Evolutionary conservation across 2,113 vertebrate genomes (phyloP).

Genomic region (Elephas maximus): DNA sequence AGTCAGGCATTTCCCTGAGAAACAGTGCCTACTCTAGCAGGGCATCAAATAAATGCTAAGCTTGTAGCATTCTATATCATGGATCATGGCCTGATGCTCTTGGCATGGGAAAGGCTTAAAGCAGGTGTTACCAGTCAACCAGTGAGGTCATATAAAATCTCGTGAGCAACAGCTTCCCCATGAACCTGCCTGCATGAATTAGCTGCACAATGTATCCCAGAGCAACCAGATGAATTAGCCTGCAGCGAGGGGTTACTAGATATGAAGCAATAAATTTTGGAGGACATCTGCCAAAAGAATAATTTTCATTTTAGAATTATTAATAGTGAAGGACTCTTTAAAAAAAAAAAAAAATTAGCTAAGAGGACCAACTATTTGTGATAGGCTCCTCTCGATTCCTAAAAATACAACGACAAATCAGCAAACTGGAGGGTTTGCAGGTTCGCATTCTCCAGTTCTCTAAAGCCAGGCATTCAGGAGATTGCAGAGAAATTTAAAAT

Average conservation of each 20-base stretch:
- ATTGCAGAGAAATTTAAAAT: slow-evolving; percentile 20
- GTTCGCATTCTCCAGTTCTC: neutral
- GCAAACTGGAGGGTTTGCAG: neutral
- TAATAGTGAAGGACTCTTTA: slow-evolving; percentile 23
- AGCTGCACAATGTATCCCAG: neutral
- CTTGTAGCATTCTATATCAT: neutral
- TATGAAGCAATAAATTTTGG: neutral
- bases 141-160: neutral
- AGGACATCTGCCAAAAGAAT: slow-evolving; percentile 11
- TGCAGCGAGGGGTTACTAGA: neutral
- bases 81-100: neutral
- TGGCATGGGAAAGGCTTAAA: neutral
- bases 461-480: neutral
- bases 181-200: slow-evolving; percentile 44
- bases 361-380: neutral
- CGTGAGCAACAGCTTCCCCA: neutral
- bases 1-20: slow-evolving; percentile 1
- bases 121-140: slow-evolving; percentile 19
- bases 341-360: slow-evolving; percentile 7
- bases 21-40: neutral
- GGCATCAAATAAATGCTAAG: neutral
- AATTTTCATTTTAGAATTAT: slow-evolving; percentile 35
- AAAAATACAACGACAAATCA: neutral
- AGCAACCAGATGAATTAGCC: neutral
- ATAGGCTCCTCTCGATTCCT: neutral